Base-by-base conservation (phyloP, 2,797 vertebrate genomes). In the Dermochelys coriacea region DNA sequence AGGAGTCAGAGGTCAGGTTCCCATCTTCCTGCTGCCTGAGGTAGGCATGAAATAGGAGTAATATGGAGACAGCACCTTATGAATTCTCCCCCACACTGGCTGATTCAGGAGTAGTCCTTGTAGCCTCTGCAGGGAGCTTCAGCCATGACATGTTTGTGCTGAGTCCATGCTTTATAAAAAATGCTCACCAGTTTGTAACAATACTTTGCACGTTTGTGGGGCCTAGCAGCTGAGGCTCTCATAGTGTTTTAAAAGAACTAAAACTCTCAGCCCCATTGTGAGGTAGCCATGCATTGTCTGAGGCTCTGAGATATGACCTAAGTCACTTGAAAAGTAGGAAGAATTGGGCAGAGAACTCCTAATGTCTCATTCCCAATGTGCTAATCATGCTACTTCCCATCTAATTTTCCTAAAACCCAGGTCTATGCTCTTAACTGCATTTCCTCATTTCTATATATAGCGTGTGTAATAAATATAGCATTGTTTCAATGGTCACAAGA, bases 201-300 rank as follows among this genome's bases (percentile, higher is more conserved):
- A 84, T 59, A 93, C 95, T 96, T 95, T 5, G 77, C 74, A 61
- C 7, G 92, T 86, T 91, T 83, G 88, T 94, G 86, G 93, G 96
- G 86, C 91, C 49, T 97, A 97, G 95, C 95, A 90, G 94, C 90
- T 47, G 78, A 94, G 82, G 68, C 78, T 91, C 96, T 94, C 81
- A 90, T 85, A 94, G 94, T 97, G 89, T 87, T 92, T 94, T 96
- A 96, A 96, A 96, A 95, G 96, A 96, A 95, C 95, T 96, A 96
- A 97, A 96, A 96, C 93, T 96, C 91, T 93, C 94, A 96, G 78
- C 86, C 94, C 95, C 1, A 8, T 95, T 92, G 96, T 92, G 96
- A 86, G 75, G 84, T 88, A 91, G 92, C 95, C 90, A 91, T 92
- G 80, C 93, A 94, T 96, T 96, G 96, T 95, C 92, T 91, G 84